Evolutionary conservation across 1,140 invertebrate genomes (phyloP).

Genomic region (Listronotus bonariensis): DNA sequence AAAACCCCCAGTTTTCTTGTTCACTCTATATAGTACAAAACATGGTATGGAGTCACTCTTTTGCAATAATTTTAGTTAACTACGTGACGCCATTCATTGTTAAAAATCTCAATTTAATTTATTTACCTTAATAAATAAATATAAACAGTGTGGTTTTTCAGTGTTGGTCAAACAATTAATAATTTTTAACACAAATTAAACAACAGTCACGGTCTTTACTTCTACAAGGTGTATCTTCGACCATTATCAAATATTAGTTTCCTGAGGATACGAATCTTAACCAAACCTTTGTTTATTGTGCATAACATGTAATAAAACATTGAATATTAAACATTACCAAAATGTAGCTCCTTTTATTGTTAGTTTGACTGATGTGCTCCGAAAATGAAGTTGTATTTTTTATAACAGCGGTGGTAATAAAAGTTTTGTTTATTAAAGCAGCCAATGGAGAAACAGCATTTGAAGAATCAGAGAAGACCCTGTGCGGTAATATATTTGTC

Average conservation of each 20-base stretch:
- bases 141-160: conserved; percentile 5
- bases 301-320: too few relatives aligned
- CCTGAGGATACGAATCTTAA: conserved; percentile 21
- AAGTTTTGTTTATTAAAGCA: too few relatives aligned
- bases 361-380: too few relatives aligned
- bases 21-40: neutral
- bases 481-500: conserved; percentile 44
- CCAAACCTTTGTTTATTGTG: conserved; percentile 3
- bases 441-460: too few relatives aligned
- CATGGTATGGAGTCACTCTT: too few relatives aligned
- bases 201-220: conserved; percentile 17
- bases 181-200: neutral
- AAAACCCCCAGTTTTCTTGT: too few relatives aligned
- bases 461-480: too few relatives aligned
- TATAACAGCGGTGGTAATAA: too few relatives aligned
- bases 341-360: too few relatives aligned
- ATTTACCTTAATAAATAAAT: conserved; percentile 4
- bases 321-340: conserved; percentile 2
- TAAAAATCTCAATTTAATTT: conserved; percentile 8
- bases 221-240: conserved; percentile 15
- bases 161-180: conserved; percentile 18
- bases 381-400: too few relatives aligned
- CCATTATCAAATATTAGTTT: conserved; percentile 18
- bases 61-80: neutral
- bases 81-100: neutral